Percentiles rank a stretch among this genome's conserved stretches.
Conservation (phyloP, 1,140 invertebrate genomes). For the Aphelenchoides avenae region DNA sequence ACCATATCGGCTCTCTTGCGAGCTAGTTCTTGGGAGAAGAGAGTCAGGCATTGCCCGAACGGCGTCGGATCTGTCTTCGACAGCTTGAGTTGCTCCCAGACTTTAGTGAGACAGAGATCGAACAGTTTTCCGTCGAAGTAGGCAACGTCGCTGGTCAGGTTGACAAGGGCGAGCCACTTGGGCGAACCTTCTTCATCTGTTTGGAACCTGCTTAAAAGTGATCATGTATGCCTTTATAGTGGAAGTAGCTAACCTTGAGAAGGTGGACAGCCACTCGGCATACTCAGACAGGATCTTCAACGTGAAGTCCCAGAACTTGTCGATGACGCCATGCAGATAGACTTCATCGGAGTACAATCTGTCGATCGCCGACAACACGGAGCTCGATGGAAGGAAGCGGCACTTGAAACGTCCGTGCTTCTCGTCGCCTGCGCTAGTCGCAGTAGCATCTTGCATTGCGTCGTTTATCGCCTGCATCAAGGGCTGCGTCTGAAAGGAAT, state of each 20-base stretch:
- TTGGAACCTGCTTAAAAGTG: constrained; percentile 26
- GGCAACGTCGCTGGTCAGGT: constrained; percentile 14
- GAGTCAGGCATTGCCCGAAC: constrained; percentile 33
- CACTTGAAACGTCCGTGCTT: too few species aligned
- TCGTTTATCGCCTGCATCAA: too few species aligned
- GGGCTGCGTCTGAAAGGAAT: too few species aligned
- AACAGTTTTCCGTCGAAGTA: constrained; percentile 27
- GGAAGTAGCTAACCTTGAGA: constrained; percentile 18
- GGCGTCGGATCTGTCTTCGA: constrained; percentile 16
- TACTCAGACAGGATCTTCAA: constrained; percentile 27
- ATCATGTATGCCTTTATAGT: neutral
- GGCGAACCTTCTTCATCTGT: constrained; percentile 12
- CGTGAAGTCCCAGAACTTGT: constrained; percentile 42
- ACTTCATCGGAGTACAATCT: constrained; percentile 23
- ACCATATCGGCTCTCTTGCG: constrained; percentile 25
- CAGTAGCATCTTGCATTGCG: too few species aligned
- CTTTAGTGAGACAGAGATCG: constrained; percentile 18
- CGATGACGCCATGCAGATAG: constrained; percentile 21
- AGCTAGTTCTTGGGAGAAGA: constrained; percentile 20
- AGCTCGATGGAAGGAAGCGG: constrained; percentile 29
- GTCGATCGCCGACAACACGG: constrained; percentile 25
- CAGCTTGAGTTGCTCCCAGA: constrained; percentile 22
- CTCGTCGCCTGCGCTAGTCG: too few species aligned
- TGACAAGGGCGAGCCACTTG: constrained; percentile 23
- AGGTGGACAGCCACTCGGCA: constrained; percentile 22